Percentiles rank a stretch among this genome's conserved stretches.
These are phyloP conservation scores for Eclectus roratus DNA, from an alignment of 2,113 vertebrate genomes.

Conservation along the genomic window DNA sequence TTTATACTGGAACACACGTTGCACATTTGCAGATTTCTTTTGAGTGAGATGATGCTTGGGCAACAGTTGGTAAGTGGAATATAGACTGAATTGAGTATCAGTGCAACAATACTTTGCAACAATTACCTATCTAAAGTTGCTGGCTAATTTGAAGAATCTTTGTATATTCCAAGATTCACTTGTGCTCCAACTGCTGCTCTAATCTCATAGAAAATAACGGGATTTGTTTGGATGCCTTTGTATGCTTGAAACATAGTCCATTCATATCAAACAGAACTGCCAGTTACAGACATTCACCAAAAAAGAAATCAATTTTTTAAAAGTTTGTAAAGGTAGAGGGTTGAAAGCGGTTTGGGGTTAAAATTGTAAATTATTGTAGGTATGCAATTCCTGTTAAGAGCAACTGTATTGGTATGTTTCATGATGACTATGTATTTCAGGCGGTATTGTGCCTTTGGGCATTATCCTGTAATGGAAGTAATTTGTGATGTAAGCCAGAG, in stretches of 20 bases:
- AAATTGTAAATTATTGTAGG: background rate
- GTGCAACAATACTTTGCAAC: background rate
- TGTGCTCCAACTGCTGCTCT: background rate
- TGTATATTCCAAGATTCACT: background rate
- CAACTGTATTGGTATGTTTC: background rate
- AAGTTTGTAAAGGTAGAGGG: background rate
- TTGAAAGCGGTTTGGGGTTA: background rate
- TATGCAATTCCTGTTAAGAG: background rate
- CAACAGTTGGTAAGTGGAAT: background rate
- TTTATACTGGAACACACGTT: background rate
- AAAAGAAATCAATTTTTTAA: background rate
- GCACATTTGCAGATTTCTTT: background rate
- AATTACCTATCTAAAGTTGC: background rate
- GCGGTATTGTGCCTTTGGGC: background rate
- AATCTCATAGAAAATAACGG: background rate
- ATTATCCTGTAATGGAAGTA: background rate
- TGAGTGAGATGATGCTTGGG: background rate
- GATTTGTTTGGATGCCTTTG: background rate
- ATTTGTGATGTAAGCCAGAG: background rate
- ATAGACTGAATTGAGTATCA: background rate
- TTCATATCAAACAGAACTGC: background rate
- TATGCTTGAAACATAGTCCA: background rate
- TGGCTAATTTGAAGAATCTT: background rate
- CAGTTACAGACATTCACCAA: background rate
- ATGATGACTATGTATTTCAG: background rate